Base-by-base conservation (phyloP, 2,888 invertebrate genomes). In the Coleophora deauratella region DNA sequence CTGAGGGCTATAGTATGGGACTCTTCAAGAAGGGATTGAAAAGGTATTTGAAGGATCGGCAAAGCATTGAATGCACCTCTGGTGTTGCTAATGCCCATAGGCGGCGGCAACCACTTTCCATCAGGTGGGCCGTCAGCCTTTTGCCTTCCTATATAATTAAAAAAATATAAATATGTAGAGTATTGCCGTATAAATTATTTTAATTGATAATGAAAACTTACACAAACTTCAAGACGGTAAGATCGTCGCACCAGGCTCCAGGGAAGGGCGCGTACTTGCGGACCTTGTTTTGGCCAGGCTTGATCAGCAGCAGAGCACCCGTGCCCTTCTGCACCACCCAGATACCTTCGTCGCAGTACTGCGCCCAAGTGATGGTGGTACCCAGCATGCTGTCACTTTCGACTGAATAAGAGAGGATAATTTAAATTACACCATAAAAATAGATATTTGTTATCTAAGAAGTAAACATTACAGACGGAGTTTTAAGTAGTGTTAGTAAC, bases 321-420 rank as follows among this genome's bases (percentile, higher is more conserved):
- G 82, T 79, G 0, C 73, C 78, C 6, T 65, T 58, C 42, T 85
- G 85, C 0, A 75, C 59, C 9, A 80, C 62, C 85, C 85, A 86
- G 2, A 86, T 51, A 6, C 81, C 82, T 15, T 72, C 70, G 0
- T 71, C 63, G 33, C 72, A 70, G 44, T 84, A 84, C 32, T 72
- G 52, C 0, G 84, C 85, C 84, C 84, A 84, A 1, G 72, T 77
- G 12, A 85, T 55, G 0, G 79, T 72, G 10, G 77, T 75, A 1
- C 76, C 80, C 15, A 72, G 54, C 64, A 65, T 62, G 40, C 69
- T 73, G 11, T 82, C 81, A 34, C 69, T 73, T 61, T 84, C 80
- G 51, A 80, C 78, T 84, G 45, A 9, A 55, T 51, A 38, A 43
- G 31, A n/a, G 2, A 42, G n/a, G 12, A 15, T 14, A n/a, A 35